Base-by-base conservation (phyloP, 1,140 invertebrate genomes). In the Euschistus heros region DNA sequence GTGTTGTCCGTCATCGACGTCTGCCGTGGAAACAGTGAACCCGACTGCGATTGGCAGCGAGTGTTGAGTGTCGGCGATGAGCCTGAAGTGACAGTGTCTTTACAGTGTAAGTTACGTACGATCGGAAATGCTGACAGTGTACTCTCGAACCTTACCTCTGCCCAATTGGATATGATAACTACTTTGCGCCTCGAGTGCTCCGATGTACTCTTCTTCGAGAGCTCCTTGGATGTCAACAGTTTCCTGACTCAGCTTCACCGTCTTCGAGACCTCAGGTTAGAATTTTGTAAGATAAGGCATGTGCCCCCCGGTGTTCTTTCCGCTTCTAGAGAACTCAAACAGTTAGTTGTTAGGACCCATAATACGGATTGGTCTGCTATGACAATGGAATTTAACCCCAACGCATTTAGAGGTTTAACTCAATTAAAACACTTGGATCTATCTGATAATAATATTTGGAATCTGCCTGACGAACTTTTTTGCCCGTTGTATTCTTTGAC, bases 291-390 rank as follows among this genome's bases (percentile, higher is more conserved):
- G 76, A 84, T 92, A 70, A 80, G 84, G 14, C 81, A 84, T 71
- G 78, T 92, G 67, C 86, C 87, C 14, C 78, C 81, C 42, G 80
- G 81, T 52, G 84, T 83, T 26, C 84, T 92, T 70, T 74, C 80
- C 42, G 79, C 83, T 54, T 80, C 89, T 42, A 78, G 78, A 67
- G 82, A 86, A 69, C 75, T 92, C 6, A 82, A 82, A 63, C 80
- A 79, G 60, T 75, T 92, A 20, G 80, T 82, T 3, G 74, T 92
- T 67, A 81, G 84, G 18, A 90, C 88, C 46, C 83, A 84, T 72
- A 91, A 91, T 73, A 85, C 83, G 68, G 87, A 90, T 72, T 89
- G 88, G 87, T 87, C 86, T 2, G 81, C 85, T 27, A 86, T 88
- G 80, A 83, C 82, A 26, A 80, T 91, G 75, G 86, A 87, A 69